Evolutionary conservation across 2,113 vertebrate species (phyloP).

Genomic region (Odobenus rosmarus): DNA sequence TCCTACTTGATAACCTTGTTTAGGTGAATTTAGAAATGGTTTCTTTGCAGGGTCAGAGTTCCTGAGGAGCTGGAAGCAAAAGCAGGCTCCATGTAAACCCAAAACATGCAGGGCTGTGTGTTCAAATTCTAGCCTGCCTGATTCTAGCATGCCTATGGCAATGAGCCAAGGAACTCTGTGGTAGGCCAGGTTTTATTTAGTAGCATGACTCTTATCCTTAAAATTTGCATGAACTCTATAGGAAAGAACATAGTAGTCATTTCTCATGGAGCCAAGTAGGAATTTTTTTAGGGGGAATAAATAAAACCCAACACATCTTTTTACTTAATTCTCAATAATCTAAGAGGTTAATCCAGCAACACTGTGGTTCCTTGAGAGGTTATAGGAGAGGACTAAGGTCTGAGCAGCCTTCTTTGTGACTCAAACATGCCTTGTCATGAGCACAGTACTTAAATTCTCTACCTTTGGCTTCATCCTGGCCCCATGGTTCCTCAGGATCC

Average conservation of each 20-base stretch:
- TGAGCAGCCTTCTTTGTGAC: background rate
- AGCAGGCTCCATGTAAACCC: background rate
- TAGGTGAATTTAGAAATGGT: constrained; percentile 15
- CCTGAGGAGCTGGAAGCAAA: background rate
- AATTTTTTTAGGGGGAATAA: background rate
- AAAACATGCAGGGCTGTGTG: rapidly evolving
- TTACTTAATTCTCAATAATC: constrained; percentile 23
- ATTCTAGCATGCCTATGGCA: background rate
- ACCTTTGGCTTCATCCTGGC: background rate
- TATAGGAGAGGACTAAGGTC: background rate
- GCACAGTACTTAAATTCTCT: background rate
- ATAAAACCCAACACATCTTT: background rate
- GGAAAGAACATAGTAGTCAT: background rate
- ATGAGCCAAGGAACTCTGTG: background rate
- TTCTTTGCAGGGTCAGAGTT: background rate
- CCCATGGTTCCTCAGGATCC: background rate
- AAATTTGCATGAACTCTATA: background rate
- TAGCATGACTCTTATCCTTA: background rate
- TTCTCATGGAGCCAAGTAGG: background rate
- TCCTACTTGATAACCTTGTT: background rate
- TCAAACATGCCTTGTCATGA: background rate
- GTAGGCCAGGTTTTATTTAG: background rate
- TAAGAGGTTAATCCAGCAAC: background rate
- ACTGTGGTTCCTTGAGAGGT: background rate
- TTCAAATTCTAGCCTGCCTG: background rate